These are phyloP conservation scores for Asobara japonica DNA, from an alignment of 1,140 invertebrate genomes.

Conservation along the genomic window DNA sequence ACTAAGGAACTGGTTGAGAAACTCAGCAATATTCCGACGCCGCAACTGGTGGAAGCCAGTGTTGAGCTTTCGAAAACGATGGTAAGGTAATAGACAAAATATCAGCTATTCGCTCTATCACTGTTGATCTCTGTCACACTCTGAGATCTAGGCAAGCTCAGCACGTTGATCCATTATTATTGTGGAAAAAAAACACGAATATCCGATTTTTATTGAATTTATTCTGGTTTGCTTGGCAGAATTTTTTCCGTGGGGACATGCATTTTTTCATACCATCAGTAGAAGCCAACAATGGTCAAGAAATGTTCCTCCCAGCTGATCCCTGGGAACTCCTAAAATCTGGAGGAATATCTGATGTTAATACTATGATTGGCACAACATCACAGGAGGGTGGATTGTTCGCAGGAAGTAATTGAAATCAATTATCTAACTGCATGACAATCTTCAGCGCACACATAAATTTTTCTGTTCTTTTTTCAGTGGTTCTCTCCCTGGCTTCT, in stretches of 20 bases:
- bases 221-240: conserved; percentile 40
- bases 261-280: conserved; percentile 73
- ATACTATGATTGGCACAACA: conserved; percentile 73
- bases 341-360: conserved; percentile 69
- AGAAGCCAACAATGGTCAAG: conserved; percentile 68
- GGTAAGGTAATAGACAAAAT: too few relatives aligned
- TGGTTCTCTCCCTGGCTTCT: conserved; percentile 37
- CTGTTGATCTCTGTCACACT: too few relatives aligned
- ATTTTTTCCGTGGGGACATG: conserved; percentile 46
- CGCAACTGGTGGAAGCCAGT: conserved; percentile 70
- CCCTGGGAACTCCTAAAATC: conserved; percentile 66
- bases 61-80: conserved; percentile 42
- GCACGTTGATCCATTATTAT: too few relatives aligned
- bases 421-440: neutral
- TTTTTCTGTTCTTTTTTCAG: conserved; percentile 35
- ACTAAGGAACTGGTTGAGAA: conserved; percentile 70
- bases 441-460: neutral
- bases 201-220: neutral
- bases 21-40: conserved; percentile 68
- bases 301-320: conserved; percentile 72
- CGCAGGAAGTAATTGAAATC: conserved; percentile 43
- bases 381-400: conserved; percentile 68
- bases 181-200: too few relatives aligned
- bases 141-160: too few relatives aligned
- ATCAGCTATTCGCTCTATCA: too few relatives aligned